These are phyloP conservation scores for Drosophila dives DNA, from an alignment of 2,888 invertebrate genomes.

Conservation along the genomic window DNA sequence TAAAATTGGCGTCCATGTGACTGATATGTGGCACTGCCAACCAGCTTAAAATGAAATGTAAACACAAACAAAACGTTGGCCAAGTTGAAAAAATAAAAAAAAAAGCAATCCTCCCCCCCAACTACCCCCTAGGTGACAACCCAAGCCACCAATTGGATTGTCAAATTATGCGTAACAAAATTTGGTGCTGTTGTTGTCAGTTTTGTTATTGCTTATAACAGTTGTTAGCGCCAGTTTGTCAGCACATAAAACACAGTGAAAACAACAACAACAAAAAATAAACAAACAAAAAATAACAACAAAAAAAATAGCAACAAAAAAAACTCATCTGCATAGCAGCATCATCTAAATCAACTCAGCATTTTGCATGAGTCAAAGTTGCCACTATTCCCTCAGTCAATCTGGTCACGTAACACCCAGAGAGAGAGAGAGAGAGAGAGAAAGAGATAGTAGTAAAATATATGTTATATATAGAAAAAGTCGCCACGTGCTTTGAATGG, in stretches of 20 bases:
- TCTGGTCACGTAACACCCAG: conserved; percentile 38
- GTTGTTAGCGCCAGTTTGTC: conserved; percentile 59
- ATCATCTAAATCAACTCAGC: conserved; percentile 71
- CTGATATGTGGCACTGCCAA: conserved; percentile 70
- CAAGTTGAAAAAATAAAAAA: neutral
- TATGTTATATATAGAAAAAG: neutral
- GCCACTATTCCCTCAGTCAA: conserved; percentile 11
- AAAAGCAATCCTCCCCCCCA: neutral
- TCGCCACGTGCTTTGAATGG: conserved; percentile 7
- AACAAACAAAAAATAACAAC: conserved; percentile 20
- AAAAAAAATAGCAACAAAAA: conserved; percentile 52
- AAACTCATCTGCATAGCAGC: conserved; percentile 64
- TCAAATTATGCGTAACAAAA: conserved; percentile 67
- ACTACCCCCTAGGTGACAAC: neutral
- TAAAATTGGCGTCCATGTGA: conserved; percentile 71
- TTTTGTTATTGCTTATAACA: conserved; percentile 23
- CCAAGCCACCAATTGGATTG: conserved; percentile 29
- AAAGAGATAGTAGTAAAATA: neutral
- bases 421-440: neutral
- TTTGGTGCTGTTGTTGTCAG: conserved; percentile 27
- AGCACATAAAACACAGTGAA: conserved; percentile 70
- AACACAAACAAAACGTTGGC: conserved; percentile 53
- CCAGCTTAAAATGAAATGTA: conserved; percentile 75
- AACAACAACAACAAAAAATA: conserved; percentile 1
- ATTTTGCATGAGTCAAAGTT: conserved; percentile 12